phyloP scores from a whole-genome alignment of 1,140 invertebrate genomes.

The Meloidogyne hapla region DNA sequence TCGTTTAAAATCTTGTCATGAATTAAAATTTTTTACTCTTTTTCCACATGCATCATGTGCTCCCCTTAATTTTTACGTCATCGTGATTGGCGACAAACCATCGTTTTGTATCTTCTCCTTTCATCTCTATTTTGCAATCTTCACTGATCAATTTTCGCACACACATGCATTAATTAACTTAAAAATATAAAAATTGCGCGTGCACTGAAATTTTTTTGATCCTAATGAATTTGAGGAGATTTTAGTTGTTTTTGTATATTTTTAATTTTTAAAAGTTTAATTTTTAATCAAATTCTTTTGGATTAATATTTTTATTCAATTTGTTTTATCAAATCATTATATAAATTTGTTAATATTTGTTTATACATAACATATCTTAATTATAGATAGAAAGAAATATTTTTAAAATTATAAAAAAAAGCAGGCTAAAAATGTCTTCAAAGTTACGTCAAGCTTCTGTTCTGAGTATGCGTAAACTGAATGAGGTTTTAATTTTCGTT shows the following conservation, averaged over 20 bases:
- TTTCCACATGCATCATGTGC: neutral
- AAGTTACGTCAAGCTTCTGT: conserved; percentile 60
- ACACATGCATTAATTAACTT: neutral
- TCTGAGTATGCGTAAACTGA: conserved; percentile 53
- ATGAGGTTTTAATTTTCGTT: conserved; percentile 39
- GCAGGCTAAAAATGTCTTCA: conserved; percentile 49
- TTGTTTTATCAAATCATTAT: neutral
- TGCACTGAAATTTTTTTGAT: neutral
- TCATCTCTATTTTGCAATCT: conserved; percentile 6
- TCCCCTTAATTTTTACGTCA: neutral
- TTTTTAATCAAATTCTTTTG: neutral
- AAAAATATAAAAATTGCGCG: neutral
- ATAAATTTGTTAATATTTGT: neutral
- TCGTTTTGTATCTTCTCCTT: neutral
- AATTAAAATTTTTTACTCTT: neutral
- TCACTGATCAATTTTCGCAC: neutral
- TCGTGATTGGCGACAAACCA: neutral
- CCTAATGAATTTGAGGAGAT: neutral
- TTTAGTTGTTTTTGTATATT: neutral
- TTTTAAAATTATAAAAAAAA: neutral
- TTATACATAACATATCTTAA: neutral
- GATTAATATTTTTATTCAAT: neutral
- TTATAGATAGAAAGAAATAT: neutral
- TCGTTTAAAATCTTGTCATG: neutral
- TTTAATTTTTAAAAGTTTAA: conserved; percentile 1